These are phyloP conservation scores for Vesta saturnalis DNA, from an alignment of 2,888 invertebrate genomes.

Conservation along the genomic window DNA sequence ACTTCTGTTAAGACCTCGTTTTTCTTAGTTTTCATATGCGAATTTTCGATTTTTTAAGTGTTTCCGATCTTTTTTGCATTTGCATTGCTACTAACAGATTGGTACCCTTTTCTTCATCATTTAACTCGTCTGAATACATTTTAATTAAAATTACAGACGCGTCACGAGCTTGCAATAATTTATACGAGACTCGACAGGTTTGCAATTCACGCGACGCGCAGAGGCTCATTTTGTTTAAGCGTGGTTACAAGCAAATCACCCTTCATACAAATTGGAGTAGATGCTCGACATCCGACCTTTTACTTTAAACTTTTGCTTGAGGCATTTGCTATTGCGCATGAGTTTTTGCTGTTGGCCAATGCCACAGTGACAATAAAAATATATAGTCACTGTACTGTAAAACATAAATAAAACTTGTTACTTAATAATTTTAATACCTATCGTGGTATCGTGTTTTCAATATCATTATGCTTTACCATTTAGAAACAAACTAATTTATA, in stretches of 20 bases:
- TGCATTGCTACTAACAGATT: slow-evolving; percentile 2
- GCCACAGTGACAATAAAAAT: too few species aligned
- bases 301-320: background rate
- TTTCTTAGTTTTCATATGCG: background rate
- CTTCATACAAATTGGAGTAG: background rate
- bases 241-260: background rate
- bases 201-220: background rate
- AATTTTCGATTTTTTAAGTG: background rate
- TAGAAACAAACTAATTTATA: too few species aligned
- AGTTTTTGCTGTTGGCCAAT: background rate
- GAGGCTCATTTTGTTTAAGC: background rate
- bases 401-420: too few species aligned
- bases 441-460: too few species aligned
- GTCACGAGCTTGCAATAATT: background rate
- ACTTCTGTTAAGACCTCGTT: background rate
- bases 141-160: background rate
- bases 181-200: background rate
- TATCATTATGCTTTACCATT: too few species aligned
- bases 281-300: background rate
- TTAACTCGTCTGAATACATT: background rate
- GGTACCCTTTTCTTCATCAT: background rate
- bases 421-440: too few species aligned
- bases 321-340: background rate
- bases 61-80: background rate
- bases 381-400: too few species aligned